These are phyloP conservation scores for Mesocricetus auratus DNA, from an alignment of 2,113 vertebrate genomes.

Conservation along the genomic window DNA sequence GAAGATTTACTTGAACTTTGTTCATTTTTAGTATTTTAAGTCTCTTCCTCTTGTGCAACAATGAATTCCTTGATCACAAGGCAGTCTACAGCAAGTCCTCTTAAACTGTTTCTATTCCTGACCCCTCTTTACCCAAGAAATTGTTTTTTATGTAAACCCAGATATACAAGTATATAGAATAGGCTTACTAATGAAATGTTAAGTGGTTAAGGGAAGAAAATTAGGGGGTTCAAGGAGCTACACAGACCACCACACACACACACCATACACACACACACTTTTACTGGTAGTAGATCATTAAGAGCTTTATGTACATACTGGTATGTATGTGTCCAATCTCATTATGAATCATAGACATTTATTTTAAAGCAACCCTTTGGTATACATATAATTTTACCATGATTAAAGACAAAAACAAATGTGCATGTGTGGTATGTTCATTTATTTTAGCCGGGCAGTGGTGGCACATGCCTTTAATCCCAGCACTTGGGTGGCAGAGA, in stretches of 20 bases:
- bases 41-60: neutral
- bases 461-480: too few species aligned
- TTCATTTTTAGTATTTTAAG: neutral
- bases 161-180: neutral
- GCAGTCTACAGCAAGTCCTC: neutral
- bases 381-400: neutral
- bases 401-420: neutral
- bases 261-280: neutral
- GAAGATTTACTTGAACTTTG: constrained; percentile 14
- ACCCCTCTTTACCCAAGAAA: neutral
- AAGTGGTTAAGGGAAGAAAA: neutral
- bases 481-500: too few species aligned
- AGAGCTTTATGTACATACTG: neutral
- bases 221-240: neutral
- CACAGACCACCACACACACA: neutral
- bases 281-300: neutral
- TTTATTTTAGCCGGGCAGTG: neutral
- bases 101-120: neutral
- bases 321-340: neutral
- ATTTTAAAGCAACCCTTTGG: neutral
- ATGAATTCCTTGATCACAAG: neutral
- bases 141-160: neutral
- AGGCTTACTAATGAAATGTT: neutral
- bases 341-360: neutral
- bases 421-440: neutral